Evolutionary conservation across 2,797 vertebrate species (phyloP), one percentile per base, ranked within the genome.

Genomic region (Salmo trutta): DNA sequence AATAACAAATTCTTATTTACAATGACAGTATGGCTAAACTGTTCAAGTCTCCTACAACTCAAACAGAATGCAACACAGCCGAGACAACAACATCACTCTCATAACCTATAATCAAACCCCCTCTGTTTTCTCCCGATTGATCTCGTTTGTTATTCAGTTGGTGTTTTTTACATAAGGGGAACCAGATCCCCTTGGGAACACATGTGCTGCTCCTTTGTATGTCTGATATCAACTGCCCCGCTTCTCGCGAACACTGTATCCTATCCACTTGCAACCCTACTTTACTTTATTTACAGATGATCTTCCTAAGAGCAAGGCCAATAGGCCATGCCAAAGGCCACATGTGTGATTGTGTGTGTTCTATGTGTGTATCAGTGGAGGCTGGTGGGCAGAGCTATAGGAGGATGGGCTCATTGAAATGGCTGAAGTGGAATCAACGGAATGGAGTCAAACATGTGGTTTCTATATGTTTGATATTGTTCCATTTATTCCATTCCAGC

Each of bases 181-280:
- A 76, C 67, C 71, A 75, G 64, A 81, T 51, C 69, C 75, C 78
- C 75, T 80, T 84, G 82, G 68, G 75, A 81, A 73, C 67, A 71
- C 70, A 0, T 74, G 33, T 76, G 71, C 56, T 77, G 24, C 33
- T 81, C 24, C 17, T 75, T 1, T 47, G 69, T 41, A 17, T 16
- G 67, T 5, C 0, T 62, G 24, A 47, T 47, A 51, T 72, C 36
- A 27, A 33, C 33, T 24, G 51, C 27, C 77, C 71, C 82, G 10
- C 51, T 36, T 56, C 7, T 12, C 64, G 64, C 5, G 21, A 75
- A 75, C 56, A 56, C 27, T 41, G 24, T 41, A 24, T 73, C 53
- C 71, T 31, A 31, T n/a, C 2, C 72, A 51, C 12, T 21, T 2
- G n/a, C 7, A 75, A 16, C 6, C 7, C 27, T 7, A 14, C n/a